These are phyloP conservation scores for Thamnaconus septentrionalis DNA, from an alignment of 2,113 vertebrate species.

Conservation along the genomic window DNA sequence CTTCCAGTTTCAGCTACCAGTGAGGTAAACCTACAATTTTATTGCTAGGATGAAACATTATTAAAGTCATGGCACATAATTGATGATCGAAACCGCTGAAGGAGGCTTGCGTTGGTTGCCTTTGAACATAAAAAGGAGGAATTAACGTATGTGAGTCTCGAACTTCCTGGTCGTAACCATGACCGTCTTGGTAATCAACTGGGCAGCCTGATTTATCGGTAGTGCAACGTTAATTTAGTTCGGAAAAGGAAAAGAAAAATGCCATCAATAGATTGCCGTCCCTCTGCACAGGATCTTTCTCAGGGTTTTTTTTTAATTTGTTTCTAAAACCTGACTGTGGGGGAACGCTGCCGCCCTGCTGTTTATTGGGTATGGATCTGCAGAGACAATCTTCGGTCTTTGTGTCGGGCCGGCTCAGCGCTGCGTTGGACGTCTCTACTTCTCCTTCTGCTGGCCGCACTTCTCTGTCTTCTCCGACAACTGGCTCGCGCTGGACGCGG, in stretches of 20 bases:
- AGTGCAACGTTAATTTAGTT: background rate
- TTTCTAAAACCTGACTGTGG: conserved; percentile 28
- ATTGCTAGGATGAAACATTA: conserved; percentile 36
- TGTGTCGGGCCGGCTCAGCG: conserved; percentile 46
- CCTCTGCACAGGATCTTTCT: conserved; percentile 18
- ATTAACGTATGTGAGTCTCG: no score
- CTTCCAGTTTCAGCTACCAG: conserved; percentile 15
- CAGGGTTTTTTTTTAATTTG: conserved; percentile 36
- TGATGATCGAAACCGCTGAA: background rate
- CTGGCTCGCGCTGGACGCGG: conserved; percentile 42
- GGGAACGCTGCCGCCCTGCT: conserved; percentile 38
- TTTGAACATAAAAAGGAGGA: no score
- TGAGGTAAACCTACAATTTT: conserved; percentile 19
- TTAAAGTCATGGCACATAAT: conserved; percentile 34
- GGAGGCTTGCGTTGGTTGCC: no score
- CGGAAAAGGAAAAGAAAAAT: conserved; percentile 31
- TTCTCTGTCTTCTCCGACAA: conserved; percentile 54
- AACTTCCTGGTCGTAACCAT: no score
- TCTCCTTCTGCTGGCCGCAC: conserved; percentile 48
- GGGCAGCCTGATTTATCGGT: background rate
- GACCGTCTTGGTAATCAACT: background rate
- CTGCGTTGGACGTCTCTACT: conserved; percentile 43
- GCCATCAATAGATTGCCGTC: conserved; percentile 9
- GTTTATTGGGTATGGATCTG: conserved; percentile 47
- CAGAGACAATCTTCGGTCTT: conserved; percentile 53